phyloP scores from a whole-genome alignment of 2,797 vertebrate genomes.

The Pseudomugil gertrudae region DNA sequence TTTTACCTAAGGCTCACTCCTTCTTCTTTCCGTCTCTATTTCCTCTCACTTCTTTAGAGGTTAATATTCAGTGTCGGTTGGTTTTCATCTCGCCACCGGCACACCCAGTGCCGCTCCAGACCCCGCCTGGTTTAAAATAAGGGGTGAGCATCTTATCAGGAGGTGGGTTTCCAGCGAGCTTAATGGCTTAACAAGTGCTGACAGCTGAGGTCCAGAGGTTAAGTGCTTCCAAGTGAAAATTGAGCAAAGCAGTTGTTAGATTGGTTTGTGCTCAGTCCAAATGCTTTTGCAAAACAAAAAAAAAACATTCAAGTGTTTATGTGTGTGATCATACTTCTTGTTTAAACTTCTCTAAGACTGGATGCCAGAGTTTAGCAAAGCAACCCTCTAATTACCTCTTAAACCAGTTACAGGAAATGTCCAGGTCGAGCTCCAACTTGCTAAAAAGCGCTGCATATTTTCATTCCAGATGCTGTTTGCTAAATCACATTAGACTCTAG shows the following conservation, averaged over 20 bases:
- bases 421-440: conserved; percentile 54
- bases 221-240: conserved; percentile 74
- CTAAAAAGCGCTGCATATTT: conserved; percentile 25
- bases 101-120: conserved; percentile 14
- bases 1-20: conserved; percentile 27
- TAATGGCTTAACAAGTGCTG: conserved; percentile 71
- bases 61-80: conserved; percentile 39
- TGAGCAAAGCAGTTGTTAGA: conserved; percentile 63
- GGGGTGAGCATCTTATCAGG: conserved; percentile 21
- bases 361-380: conserved; percentile 31
- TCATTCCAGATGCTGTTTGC: conserved; percentile 29
- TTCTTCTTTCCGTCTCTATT: conserved; percentile 3
- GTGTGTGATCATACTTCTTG: conserved; percentile 5
- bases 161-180: conserved; percentile 37
- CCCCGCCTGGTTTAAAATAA: conserved; percentile 42
- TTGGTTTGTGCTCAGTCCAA: conserved; percentile 44
- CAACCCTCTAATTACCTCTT: conserved; percentile 14
- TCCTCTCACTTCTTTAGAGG: conserved; percentile 15
- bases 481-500: conserved; percentile 30
- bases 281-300: conserved; percentile 32
- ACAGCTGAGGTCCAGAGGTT: conserved; percentile 73
- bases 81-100: conserved; percentile 8
- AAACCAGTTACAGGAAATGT: conserved; percentile 37
- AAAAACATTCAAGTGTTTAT: not conserved
- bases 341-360: conserved; percentile 33